Base-by-base conservation (phyloP, 2,113 vertebrate genomes). In the Heteronetta atricapilla region DNA sequence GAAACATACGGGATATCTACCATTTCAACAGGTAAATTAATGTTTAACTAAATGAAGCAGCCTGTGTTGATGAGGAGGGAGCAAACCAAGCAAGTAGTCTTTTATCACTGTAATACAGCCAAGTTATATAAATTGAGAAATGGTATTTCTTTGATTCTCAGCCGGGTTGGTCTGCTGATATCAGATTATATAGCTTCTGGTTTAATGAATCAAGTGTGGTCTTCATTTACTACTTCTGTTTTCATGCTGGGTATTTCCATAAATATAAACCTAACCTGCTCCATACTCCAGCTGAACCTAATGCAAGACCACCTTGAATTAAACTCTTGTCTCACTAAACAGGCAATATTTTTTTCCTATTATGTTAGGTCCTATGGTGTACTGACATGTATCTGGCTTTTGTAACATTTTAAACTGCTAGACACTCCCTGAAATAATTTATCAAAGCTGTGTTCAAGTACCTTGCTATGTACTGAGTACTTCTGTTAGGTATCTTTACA, bases 1-100 rank as follows among this genome's bases (percentile, higher is more conserved):
- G 99, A 96, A 99, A 99, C 97, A 99, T 99, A 96, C 95, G 89
- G 72, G 99, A 99, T 92, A 99, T 99, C 97, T 99, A 99, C 96
- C 97, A 72, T 96, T 99, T 99, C 94, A 99, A 99, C 96, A 99
- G 99, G 99, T 99, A 97, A 96, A 94, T 82, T 52, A 21, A 72
- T 86, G 42, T 73, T 52, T 55, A 31, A 56, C 66, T 58, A n/a
- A 44, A 11, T n/a, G 14, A 77, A 72, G 4, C 19, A 82, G 16
- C n/a, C n/a, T 62, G 9, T 3, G 2, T 62, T 69, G 79, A 52
- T 1, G 0, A 11, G 20, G 44, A 63, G 38, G 26, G 34, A 78
- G n/a, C 5, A 81, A 84, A 33, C 11, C 17, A 36, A 33, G n/a
- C 2, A 63, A 62, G 74, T 52, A 20, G 8, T 56, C 28, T 89